Evolutionary conservation across 2,888 invertebrate genomes (phyloP).

Genomic region (Leuctra nigra): DNA sequence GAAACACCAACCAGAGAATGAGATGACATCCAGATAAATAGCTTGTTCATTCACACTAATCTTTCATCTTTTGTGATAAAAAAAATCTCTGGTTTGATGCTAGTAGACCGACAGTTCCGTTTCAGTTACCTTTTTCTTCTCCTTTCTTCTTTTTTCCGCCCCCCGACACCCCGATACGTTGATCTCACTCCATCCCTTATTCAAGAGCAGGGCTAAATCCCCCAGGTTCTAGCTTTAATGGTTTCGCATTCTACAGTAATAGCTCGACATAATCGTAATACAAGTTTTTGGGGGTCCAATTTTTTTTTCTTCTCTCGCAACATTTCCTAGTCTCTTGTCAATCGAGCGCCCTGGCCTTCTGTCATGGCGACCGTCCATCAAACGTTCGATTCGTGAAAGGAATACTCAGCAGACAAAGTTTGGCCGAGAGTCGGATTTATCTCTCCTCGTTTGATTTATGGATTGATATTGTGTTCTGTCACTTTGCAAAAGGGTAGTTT

Average conservation of each 20-base stretch:
- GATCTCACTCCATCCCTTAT: constrained; percentile 8
- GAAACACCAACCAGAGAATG: constrained; percentile 32
- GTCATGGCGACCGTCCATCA: constrained; percentile 28
- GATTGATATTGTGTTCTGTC: constrained; percentile 39
- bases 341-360: constrained; percentile 13
- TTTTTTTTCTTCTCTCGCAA: neutral
- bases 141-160: constrained; percentile 8
- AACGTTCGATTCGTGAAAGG: constrained; percentile 25
- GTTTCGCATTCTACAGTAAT: constrained; percentile 13
- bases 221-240: constrained; percentile 16
- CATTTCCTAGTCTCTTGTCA: constrained; percentile 17
- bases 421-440: constrained; percentile 35
- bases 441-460: constrained; percentile 42
- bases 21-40: constrained; percentile 44
- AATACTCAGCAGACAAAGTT: constrained; percentile 26
- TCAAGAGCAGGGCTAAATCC: constrained; percentile 7
- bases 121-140: constrained; percentile 11
- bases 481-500: constrained; percentile 21
- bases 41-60: constrained; percentile 43
- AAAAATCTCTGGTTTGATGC: constrained; percentile 10
- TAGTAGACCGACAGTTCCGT: constrained; percentile 14
- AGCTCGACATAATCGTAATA: constrained; percentile 22
- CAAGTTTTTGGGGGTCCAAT: constrained; percentile 14
- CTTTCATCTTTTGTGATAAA: constrained; percentile 39
- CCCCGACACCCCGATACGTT: constrained; percentile 11